Evolutionary conservation across 2,888 invertebrate species (phyloP).

Genomic region (Ceramica pisi): DNA sequence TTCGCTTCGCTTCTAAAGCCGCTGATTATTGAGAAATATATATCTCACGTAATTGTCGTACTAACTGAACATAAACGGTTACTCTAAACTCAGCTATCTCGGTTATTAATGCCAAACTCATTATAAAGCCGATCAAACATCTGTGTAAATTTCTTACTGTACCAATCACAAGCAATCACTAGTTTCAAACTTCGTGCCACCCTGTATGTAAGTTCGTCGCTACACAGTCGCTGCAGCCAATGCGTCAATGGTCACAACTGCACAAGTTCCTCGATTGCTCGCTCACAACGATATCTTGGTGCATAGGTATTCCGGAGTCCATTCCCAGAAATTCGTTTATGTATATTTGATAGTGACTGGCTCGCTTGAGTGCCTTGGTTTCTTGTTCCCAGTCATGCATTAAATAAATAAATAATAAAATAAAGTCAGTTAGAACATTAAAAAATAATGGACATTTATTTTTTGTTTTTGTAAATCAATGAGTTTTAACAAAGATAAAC

Average conservation of each 20-base stretch:
- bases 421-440: too few species aligned
- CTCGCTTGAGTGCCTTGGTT: conserved; percentile 26
- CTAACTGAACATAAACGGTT: background rate
- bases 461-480: too few species aligned
- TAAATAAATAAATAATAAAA: too few species aligned
- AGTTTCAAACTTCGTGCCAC: conserved; percentile 5
- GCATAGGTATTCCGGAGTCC: conserved; percentile 6
- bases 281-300: conserved; percentile 21
- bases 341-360: conserved; percentile 37
- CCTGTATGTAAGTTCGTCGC: background rate
- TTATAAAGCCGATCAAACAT: background rate
- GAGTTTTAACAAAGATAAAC: too few species aligned
- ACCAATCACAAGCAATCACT: conserved; percentile 1
- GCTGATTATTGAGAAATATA: too few species aligned
- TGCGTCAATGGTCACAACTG: conserved; percentile 19
- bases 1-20: too few species aligned
- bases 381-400: conserved; percentile 20
- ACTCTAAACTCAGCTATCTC: background rate
- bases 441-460: too few species aligned
- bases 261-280: conserved; percentile 24
- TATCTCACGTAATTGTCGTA: too few species aligned
- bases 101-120: too few species aligned
- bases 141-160: background rate
- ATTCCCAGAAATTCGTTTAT: conserved; percentile 24
- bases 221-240: conserved; percentile 18